Percentiles rank a stretch among this genome's conserved stretches.
phyloP scores from a whole-genome alignment of 2,888 invertebrate genomes.

The Bhutanitis thaidina region DNA sequence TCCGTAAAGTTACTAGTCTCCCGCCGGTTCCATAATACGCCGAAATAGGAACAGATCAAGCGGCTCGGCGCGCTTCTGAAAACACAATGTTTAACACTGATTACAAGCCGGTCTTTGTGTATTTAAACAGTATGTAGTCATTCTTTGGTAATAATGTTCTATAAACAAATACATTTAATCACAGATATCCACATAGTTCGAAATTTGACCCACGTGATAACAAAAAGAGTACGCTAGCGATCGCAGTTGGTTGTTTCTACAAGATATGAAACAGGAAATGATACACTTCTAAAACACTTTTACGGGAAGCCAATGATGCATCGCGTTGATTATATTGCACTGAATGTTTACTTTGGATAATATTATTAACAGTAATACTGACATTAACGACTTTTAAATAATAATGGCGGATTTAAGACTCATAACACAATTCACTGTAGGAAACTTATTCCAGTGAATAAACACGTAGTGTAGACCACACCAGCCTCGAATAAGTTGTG shows the following conservation, averaged over 20 bases:
- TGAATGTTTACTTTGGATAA: slow-evolving; percentile 16
- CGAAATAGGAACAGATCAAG: slow-evolving; percentile 33
- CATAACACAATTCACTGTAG: slow-evolving; percentile 65
- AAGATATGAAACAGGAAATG: slow-evolving; percentile 73
- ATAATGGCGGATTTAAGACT: slow-evolving; percentile 73
- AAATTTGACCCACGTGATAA: slow-evolving; percentile 79
- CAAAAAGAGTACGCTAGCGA: slow-evolving; percentile 67
- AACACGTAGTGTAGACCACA: slow-evolving; percentile 54
- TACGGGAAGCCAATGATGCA: slow-evolving; percentile 25
- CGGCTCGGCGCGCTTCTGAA: slow-evolving; percentile 68
- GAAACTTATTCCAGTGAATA: slow-evolving; percentile 64
- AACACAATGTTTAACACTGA: slow-evolving; percentile 57
- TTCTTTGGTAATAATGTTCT: slow-evolving; percentile 25
- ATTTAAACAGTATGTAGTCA: slow-evolving; percentile 34
- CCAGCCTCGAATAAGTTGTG: slow-evolving; percentile 45
- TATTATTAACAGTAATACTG: slow-evolving; percentile 33
- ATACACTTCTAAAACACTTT: slow-evolving; percentile 60
- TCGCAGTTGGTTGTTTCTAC: slow-evolving; percentile 72
- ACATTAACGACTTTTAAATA: slow-evolving; percentile 50
- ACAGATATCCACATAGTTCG: slow-evolving; percentile 47
- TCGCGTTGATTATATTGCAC: slow-evolving; percentile 24
- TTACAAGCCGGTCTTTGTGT: slow-evolving; percentile 59
- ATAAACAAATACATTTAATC: slow-evolving; percentile 33
- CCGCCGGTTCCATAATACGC: slow-evolving; percentile 59
- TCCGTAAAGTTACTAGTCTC: slow-evolving; percentile 41